A percentile compares a stretch with the other conserved stretches of the same genome.
phyloP scores from a whole-genome alignment of 1,140 invertebrate species.

The Gonatopus flavifemur region DNA sequence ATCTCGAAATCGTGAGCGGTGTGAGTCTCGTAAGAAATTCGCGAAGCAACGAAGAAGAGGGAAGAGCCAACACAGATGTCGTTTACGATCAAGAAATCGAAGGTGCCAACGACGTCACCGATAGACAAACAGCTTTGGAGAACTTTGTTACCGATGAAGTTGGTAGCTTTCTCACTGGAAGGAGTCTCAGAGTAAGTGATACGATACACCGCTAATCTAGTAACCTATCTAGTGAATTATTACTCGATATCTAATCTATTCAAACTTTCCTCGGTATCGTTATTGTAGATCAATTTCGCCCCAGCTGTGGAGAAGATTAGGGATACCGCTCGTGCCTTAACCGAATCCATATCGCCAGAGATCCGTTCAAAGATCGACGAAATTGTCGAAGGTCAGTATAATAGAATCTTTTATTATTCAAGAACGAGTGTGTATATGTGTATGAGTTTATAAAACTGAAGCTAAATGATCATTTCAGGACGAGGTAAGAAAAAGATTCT shows the following conservation, averaged over 20 bases:
- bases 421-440: background rate
- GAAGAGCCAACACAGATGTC: conserved; percentile 47
- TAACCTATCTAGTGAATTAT: background rate
- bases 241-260: background rate
- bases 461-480: conserved; percentile 42
- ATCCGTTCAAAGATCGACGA: conserved; percentile 61
- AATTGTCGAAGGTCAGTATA: conserved; percentile 61
- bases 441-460: conserved; percentile 1
- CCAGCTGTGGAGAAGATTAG: conserved; percentile 54
- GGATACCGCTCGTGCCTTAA: conserved; percentile 59
- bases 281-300: conserved; percentile 56
- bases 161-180: conserved; percentile 62
- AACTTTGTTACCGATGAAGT: conserved; percentile 62
- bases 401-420: background rate
- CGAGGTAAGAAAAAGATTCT: conserved; percentile 67
- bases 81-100: conserved; percentile 56
- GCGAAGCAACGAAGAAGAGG: conserved; percentile 39
- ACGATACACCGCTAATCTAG: background rate
- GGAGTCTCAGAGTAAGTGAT: conserved; percentile 54
- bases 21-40: conserved; percentile 63
- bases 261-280: no score
- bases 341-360: conserved; percentile 52
- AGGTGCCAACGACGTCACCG: conserved; percentile 55
- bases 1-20: conserved; percentile 61
- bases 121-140: conserved; percentile 63